Evolutionary conservation across 2,888 invertebrate species (phyloP).

Genomic region (Acrobasis repandana): DNA sequence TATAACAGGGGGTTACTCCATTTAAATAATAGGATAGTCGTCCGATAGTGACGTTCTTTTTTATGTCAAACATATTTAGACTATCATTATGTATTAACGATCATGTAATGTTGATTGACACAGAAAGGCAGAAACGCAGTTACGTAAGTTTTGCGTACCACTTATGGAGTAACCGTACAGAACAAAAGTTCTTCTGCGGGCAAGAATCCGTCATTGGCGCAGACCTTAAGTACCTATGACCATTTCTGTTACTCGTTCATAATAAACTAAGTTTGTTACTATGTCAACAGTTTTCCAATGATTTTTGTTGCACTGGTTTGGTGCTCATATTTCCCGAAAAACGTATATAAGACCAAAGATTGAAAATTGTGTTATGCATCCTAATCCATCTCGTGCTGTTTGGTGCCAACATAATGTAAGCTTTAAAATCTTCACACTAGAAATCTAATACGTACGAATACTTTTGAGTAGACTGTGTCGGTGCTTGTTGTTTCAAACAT

Average conservation of each 20-base stretch:
- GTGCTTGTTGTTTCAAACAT: slow-evolving; percentile 41
- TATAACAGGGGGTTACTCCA: too few species aligned
- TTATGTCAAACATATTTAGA: too few species aligned
- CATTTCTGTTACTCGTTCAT: slow-evolving; percentile 11
- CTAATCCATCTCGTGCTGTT: slow-evolving; percentile 52
- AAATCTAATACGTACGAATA: slow-evolving; percentile 22
- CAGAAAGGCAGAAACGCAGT: too few species aligned
- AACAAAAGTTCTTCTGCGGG: too few species aligned
- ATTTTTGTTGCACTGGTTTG: slow-evolving; percentile 30
- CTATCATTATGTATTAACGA: too few species aligned
- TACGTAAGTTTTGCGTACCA: too few species aligned
- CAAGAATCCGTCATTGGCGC: too few species aligned
- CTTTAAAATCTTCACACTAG: slow-evolving; percentile 42
- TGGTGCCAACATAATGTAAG: slow-evolving; percentile 60
- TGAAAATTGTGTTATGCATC: slow-evolving; percentile 57
- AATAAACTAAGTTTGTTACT: slow-evolving; percentile 5
- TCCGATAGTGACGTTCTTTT: too few species aligned
- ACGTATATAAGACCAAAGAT: slow-evolving; percentile 72
- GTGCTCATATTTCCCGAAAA: slow-evolving; percentile 57
- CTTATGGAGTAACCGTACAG: too few species aligned
- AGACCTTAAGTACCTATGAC: neutral
- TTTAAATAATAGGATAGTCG: too few species aligned
- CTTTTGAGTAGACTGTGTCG: slow-evolving; percentile 35
- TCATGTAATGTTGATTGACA: too few species aligned
- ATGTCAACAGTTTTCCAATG: slow-evolving; percentile 17